Evolutionary conservation across 2,888 invertebrate species (phyloP), one percentile per base, ranked within the genome.

Genomic region (Clivina fossor): DNA sequence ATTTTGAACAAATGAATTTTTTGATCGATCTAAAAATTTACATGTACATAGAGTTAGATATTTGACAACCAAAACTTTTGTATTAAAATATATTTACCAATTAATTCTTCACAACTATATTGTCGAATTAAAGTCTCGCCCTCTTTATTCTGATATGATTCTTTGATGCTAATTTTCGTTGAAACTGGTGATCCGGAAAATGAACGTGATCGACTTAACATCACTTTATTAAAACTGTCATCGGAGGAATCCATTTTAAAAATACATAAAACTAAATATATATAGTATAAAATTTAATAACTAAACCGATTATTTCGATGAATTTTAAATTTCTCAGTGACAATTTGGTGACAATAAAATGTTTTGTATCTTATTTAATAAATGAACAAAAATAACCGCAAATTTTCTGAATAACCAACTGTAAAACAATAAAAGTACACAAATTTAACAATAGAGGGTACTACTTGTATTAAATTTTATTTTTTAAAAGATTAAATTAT

Each of bases 61-160:
- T 32, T 32, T 7, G 4, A 32, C 4, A n/a, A 32, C 4, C 32
- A 32, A 7, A 24, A 24, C 13, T n/a, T n/a, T n/a, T n/a, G n/a
- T n/a, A 13, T 26, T 22, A 15, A n/a, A 22, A 37, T 33, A 40
- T 32, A 60, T 19, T 43, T 59, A 59, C 57, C 56, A 30, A 44
- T 32, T 35, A 62, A 26, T 57, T 61, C 57, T 32, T 60, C 58
- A 48, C 53, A 61, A 40, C 59, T 62, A 33, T 43, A 57, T 4
- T 60, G 60, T 28, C 60, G 47, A 35, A 56, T 55, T 9, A 57
- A 33, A 13, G 43, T 51, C 22, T 51, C 51, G 4, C 51, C 51
- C n/a, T 22, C n/a, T 20, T 32, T 13, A 32, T 41, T 51, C 43
- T 43, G 11, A 43, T 22, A 51, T 9, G 43, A 32, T 19, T 51